Percentiles rank a stretch among this genome's conserved stretches.
Evolutionary conservation across 2,888 invertebrate genomes (phyloP).

Genomic region (Carpatolechia fugitivella): DNA sequence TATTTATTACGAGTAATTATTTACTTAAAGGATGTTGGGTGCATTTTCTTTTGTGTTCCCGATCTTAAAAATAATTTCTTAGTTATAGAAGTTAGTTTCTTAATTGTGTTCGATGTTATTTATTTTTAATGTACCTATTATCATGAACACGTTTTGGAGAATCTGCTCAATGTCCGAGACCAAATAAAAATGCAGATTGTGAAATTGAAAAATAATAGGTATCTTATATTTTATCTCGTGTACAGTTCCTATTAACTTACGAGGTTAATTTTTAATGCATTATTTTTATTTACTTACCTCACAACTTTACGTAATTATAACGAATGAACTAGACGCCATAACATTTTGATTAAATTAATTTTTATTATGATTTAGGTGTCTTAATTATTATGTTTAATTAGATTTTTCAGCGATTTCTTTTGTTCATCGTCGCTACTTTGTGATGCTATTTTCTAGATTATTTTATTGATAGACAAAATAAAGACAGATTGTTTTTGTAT

Average conservation of each 20-base stretch:
- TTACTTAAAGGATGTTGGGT: constrained; percentile 18
- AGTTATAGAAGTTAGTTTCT: constrained; percentile 24
- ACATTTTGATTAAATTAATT: not conserved
- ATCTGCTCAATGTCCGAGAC: constrained; percentile 20
- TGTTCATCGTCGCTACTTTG: constrained; percentile 59
- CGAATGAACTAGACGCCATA: constrained; percentile 2
- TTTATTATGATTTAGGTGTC: not conserved
- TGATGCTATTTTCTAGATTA: constrained; percentile 74
- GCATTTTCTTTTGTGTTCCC: constrained; percentile 39
- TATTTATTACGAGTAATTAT: not conserved
- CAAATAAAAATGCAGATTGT: not conserved
- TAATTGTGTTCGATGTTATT: constrained; percentile 25
- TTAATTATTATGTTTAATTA: constrained; percentile 18
- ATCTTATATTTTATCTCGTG: constrained; percentile 1
- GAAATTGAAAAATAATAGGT: not conserved
- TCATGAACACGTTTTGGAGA: not conserved
- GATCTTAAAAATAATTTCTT: constrained; percentile 36
- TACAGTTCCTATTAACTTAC: constrained; percentile 37
- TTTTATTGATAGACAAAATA: constrained; percentile 70
- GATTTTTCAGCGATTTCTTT: constrained; percentile 49
- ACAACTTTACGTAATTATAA: not conserved
- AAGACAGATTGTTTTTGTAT: constrained; percentile 63
- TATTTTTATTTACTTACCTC: constrained; percentile 1
- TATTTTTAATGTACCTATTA: not conserved
- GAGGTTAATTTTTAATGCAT: constrained; percentile 23